Evolutionary conservation across 2,113 vertebrate species (phyloP).

Genomic region (Barnardius zonarius): DNA sequence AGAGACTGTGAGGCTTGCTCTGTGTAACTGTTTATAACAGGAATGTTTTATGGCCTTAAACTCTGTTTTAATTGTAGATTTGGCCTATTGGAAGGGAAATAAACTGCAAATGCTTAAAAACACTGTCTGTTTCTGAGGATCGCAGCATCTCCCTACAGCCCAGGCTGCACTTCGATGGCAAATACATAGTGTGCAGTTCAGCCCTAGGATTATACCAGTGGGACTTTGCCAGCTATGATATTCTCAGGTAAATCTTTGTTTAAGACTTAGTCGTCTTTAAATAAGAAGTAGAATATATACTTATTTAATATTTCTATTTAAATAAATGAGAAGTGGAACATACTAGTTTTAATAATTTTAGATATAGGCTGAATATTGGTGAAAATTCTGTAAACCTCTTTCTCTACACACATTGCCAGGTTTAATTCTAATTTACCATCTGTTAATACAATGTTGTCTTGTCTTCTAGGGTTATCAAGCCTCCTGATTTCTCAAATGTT

Average conservation of each 20-base stretch:
- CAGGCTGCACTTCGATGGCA: constrained; percentile 94
- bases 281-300: neutral
- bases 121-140: constrained; percentile 92
- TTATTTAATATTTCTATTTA: neutral
- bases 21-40: neutral
- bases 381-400: neutral
- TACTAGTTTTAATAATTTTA: neutral
- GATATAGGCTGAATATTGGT: neutral
- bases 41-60: neutral
- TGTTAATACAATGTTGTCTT: neutral
- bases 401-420: neutral
- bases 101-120: constrained; percentile 96
- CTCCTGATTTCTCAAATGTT: constrained; percentile 86
- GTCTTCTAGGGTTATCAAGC: constrained; percentile 90
- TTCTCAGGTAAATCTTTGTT: constrained; percentile 85
- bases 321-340: neutral
- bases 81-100: constrained; percentile 98
- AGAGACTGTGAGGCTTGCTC: neutral
- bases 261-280: neutral
- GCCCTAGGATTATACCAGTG: constrained; percentile 96
- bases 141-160: constrained; percentile 95
- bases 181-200: constrained; percentile 95
- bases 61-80: constrained; percentile 77
- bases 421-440: neutral
- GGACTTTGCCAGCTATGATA: constrained; percentile 97